Percentiles rank a stretch among this genome's conserved stretches.
Evolutionary conservation across 2,113 vertebrate genomes (phyloP).

Genomic region (Dipodomys ordii): DNA sequence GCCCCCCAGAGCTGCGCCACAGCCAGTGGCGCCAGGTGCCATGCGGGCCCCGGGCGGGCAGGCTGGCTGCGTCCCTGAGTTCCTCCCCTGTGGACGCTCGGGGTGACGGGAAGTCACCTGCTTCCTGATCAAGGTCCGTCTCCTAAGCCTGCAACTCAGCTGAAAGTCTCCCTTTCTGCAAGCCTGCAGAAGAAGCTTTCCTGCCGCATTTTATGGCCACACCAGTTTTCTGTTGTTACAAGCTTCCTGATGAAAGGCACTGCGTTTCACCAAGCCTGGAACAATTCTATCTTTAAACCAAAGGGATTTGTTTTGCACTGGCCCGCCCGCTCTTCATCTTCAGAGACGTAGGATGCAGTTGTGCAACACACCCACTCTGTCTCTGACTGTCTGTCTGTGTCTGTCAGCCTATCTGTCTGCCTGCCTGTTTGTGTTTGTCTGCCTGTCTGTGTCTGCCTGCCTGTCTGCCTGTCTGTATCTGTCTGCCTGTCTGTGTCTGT

Average conservation of each 20-base stretch:
- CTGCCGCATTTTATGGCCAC: fast-evolving
- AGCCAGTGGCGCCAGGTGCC: no score
- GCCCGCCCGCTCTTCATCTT: fast-evolving
- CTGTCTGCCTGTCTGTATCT: no score
- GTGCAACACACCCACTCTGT: no score
- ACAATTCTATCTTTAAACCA: background rate
- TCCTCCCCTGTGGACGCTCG: background rate
- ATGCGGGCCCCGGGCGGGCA: fast-evolving
- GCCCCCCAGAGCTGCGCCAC: no score
- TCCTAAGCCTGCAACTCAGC: fast-evolving
- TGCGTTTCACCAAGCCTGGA: no score
- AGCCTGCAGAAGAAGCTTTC: background rate
- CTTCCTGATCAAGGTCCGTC: fast-evolving
- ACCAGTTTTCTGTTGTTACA: background rate
- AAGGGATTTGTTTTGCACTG: background rate
- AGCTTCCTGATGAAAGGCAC: background rate
- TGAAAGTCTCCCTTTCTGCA: background rate
- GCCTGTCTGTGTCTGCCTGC: no score
- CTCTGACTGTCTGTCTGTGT: no score
- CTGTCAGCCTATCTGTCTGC: no score
- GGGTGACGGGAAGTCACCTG: no score
- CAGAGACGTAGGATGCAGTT: background rate
- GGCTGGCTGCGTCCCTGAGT: no score
- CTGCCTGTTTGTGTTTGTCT: no score
- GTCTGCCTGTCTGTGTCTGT: no score